These are phyloP conservation scores for Ophion costatus DNA, from an alignment of 2,888 invertebrate genomes.

Conservation along the genomic window DNA sequence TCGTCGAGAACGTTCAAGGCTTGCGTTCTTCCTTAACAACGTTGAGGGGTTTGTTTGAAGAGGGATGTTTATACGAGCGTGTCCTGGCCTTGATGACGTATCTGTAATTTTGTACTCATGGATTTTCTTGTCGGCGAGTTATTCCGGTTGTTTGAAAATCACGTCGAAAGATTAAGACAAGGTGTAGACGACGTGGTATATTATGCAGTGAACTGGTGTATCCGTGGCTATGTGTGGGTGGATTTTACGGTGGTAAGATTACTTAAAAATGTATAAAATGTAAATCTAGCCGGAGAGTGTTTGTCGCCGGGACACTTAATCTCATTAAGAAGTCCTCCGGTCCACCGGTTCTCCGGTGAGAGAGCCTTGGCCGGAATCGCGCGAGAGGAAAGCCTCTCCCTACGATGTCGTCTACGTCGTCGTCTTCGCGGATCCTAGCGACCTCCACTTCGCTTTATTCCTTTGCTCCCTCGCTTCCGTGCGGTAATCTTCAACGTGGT, in stretches of 20 bases:
- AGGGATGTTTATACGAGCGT: slow-evolving; percentile 5
- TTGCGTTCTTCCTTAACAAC: neutral
- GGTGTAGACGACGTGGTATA: slow-evolving; percentile 57
- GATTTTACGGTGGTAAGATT: slow-evolving; percentile 69
- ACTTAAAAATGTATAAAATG: slow-evolving; percentile 83
- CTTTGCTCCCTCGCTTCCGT: slow-evolving; percentile 43
- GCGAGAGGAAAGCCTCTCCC: slow-evolving; percentile 48
- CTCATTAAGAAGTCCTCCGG: slow-evolving; percentile 83
- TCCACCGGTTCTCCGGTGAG: slow-evolving; percentile 54
- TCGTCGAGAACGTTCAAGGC: neutral
- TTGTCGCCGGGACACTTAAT: slow-evolving; percentile 81
- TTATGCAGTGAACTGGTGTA: slow-evolving; percentile 23
- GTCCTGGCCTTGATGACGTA: slow-evolving; percentile 14
- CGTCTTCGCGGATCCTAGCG: slow-evolving; percentile 48
- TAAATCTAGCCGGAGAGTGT: slow-evolving; percentile 82
- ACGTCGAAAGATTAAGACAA: slow-evolving; percentile 63
- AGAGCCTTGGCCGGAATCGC: slow-evolving; percentile 42
- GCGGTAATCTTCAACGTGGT: slow-evolving; percentile 80
- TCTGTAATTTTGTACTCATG: slow-evolving; percentile 30
- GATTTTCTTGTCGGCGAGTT: slow-evolving; percentile 49
- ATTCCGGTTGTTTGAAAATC: slow-evolving; percentile 57
- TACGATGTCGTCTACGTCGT: slow-evolving; percentile 39
- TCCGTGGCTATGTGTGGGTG: slow-evolving; percentile 13
- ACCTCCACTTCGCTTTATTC: slow-evolving; percentile 67
- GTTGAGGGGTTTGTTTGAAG: neutral